A percentile compares a stretch with the other conserved stretches of the same genome.
Evolutionary conservation across 2,888 invertebrate genomes (phyloP).

Genomic region (Helleia helle): DNA sequence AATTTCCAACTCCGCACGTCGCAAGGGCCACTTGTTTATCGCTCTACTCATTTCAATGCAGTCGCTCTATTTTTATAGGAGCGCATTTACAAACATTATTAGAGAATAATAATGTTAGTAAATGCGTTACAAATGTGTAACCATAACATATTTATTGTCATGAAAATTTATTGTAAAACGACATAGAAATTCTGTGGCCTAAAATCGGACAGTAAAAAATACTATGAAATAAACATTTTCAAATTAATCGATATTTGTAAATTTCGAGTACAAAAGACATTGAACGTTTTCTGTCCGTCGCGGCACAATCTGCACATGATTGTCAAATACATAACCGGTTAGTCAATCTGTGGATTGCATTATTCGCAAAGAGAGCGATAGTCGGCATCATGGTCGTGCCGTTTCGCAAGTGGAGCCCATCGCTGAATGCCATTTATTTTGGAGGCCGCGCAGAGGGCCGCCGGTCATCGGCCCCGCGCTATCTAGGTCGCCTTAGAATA

Average conservation of each 20-base stretch:
- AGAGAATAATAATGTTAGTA: too few relatives aligned
- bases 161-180: not conserved
- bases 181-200: not conserved
- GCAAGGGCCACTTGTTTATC: conserved; percentile 2
- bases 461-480: conserved; percentile 71
- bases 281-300: not conserved
- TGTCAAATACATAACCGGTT: conserved; percentile 16
- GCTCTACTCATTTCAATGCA: not conserved
- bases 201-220: too few relatives aligned
- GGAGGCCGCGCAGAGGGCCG: conserved; percentile 70
- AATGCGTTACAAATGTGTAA: too few relatives aligned
- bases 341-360: conserved; percentile 42
- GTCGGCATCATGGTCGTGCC: conserved; percentile 55
- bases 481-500: conserved; percentile 73
- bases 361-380: conserved; percentile 41
- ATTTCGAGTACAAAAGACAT: too few relatives aligned
- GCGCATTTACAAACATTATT: not conserved
- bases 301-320: not conserved
- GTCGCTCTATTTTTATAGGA: not conserved
- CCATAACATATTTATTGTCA: not conserved
- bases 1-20: conserved; percentile 8
- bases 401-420: conserved; percentile 72
- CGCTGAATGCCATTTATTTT: conserved; percentile 72
- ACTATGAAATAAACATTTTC: too few relatives aligned
- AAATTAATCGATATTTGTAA: too few relatives aligned